These are phyloP conservation scores for Bolborhynchus lineola DNA, from an alignment of 2,113 vertebrate genomes.

Conservation along the genomic window DNA sequence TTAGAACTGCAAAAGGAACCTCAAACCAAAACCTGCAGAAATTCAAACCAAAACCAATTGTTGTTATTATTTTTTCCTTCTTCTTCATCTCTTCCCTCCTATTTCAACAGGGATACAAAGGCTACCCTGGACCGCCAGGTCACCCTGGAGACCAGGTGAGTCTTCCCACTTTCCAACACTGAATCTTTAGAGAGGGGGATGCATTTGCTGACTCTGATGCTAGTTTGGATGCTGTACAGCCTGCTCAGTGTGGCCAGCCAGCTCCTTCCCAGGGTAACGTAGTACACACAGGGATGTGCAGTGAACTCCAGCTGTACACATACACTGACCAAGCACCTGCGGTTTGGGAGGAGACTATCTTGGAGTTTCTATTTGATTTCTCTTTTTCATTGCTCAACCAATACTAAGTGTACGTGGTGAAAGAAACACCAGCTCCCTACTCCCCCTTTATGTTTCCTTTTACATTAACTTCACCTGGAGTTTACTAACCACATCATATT, in stretches of 20 bases:
- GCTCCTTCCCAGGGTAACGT: not conserved
- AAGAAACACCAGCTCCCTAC: not conserved
- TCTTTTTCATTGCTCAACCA: not conserved
- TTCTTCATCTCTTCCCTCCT: slow-evolving; percentile 16
- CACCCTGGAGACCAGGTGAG: slow-evolving; percentile 95
- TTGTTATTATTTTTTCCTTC: not conserved
- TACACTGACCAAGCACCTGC: not conserved
- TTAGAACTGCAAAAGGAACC: not conserved
- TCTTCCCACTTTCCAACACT: not conserved
- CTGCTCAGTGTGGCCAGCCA: not conserved
- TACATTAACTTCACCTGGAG: slow-evolving; percentile 2
- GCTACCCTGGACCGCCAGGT: slow-evolving; percentile 89
- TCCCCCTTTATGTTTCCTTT: not conserved
- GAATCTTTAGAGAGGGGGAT: not conserved
- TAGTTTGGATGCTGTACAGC: not conserved
- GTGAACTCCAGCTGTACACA: not conserved
- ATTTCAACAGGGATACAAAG: slow-evolving; percentile 85
- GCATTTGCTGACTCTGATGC: not conserved
- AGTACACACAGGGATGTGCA: not conserved
- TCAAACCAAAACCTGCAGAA: not conserved
- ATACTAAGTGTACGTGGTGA: not conserved
- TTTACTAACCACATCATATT: slow-evolving; percentile 5
- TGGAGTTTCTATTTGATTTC: not conserved
- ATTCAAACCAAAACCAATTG: not conserved
- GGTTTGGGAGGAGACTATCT: not conserved